Percentiles rank a stretch among this genome's conserved stretches.
Evolutionary conservation across 2,888 invertebrate species (phyloP).

Genomic region (Pomacea canaliculata): DNA sequence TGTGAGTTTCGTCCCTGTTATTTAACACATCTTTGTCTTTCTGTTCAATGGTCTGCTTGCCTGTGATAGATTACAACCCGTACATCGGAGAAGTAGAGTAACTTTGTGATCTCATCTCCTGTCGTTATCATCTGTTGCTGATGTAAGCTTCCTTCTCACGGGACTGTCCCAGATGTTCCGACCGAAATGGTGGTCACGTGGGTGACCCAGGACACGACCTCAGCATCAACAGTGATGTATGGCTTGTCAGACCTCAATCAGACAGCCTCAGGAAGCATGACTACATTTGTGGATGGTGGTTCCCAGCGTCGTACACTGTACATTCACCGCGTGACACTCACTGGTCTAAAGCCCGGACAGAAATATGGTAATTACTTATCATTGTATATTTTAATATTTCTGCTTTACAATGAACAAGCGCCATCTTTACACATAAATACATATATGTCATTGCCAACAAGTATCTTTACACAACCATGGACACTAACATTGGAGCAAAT

Average conservation of each 20-base stretch:
- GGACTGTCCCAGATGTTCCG: conserved; percentile 28
- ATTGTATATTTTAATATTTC: background rate
- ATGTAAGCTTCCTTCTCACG: background rate
- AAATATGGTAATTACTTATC: conserved; percentile 52
- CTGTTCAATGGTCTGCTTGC: no score
- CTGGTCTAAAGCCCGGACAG: conserved; percentile 49
- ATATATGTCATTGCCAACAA: no score
- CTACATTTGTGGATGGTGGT: conserved; percentile 63
- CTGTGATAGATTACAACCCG: no score
- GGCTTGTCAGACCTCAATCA: conserved; percentile 20
- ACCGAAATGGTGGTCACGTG: conserved; percentile 53
- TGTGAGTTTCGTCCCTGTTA: no score
- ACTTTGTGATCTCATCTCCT: no score
- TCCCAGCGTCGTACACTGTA: conserved; percentile 40
- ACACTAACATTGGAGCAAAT: no score
- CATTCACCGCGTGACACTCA: conserved; percentile 61
- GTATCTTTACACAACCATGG: no score
- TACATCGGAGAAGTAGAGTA: no score
- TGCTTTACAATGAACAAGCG: no score
- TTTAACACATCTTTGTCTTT: no score
- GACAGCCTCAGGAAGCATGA: conserved; percentile 43
- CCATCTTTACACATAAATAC: no score
- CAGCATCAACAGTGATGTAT: conserved; percentile 42
- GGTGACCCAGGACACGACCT: conserved; percentile 44
- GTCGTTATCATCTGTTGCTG: no score